A percentile compares a stretch with the other conserved stretches of the same genome.
Conservation (phyloP, 2,797 vertebrate genomes). For the Myotis pilosus region DNA sequence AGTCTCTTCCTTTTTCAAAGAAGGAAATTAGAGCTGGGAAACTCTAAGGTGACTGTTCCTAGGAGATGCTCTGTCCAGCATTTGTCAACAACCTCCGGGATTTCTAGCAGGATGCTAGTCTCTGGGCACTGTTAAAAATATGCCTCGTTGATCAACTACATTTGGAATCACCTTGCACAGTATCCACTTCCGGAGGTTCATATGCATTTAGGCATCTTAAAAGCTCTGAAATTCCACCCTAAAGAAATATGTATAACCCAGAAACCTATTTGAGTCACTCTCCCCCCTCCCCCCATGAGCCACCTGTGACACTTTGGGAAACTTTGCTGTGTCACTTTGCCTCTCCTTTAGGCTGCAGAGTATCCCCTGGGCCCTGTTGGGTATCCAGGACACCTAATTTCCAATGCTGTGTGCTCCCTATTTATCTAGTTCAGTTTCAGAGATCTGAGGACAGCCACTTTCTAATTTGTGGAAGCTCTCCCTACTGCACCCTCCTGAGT, state of each 20-base stretch:
- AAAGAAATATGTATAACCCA: constrained; percentile 53
- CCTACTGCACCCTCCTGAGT: background rate
- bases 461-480: constrained; percentile 3
- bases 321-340: background rate
- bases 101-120: background rate
- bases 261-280: constrained; percentile 58
- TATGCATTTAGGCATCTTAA: background rate
- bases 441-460: constrained; percentile 15
- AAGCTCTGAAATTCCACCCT: background rate
- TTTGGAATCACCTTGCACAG: background rate
- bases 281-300: rapidly evolving
- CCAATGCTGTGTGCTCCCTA: background rate
- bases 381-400: constrained; percentile 61
- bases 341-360: background rate
- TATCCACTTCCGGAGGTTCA: background rate
- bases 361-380: background rate
- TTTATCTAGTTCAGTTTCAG: constrained; percentile 35
- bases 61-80: background rate
- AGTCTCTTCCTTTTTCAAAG: background rate
- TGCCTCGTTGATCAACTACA: background rate
- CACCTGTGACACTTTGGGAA: background rate
- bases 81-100: too few relatives aligned
- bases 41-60: background rate
- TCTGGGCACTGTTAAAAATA: background rate
- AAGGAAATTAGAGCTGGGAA: background rate